Evolutionary conservation across 2,797 vertebrate species (phyloP), one percentile per base, ranked within the genome.

Genomic region (Neopelma chrysocephalum): DNA sequence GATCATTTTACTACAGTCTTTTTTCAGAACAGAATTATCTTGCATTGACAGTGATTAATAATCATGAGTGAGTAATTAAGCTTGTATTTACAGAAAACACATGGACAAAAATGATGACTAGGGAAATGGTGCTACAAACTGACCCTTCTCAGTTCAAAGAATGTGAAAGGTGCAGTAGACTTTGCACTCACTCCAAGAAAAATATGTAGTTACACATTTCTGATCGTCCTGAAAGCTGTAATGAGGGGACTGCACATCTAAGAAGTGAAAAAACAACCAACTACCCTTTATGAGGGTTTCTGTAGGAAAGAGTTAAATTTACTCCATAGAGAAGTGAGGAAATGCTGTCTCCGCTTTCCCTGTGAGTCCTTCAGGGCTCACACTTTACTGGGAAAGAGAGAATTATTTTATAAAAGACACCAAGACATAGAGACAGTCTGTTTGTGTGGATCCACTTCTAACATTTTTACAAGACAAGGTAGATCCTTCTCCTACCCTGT

Each of bases 21-120:
- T 71, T 82, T 92, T 76, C 68, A 53, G 29, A 51, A 19, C 6
- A 86, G 76, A 71, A 40, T 95, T 93, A 47, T 47, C 32, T 38
- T 79, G 34, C 60, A 61, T 26, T 87, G 85, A 53, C 91, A 86
- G 56, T 56, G 71, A 90, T 75, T 94, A 93, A 95, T 71, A 94
- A 78, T 54, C 29, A 91, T 54, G 61, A 86, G 69, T 43, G 60
- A 61, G 69, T 78, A 83, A 84, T 95, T 91, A 95, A 91, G 65
- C 15, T n/a, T 87, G 34, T 78, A 93, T 95, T 91, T 95, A 94
- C 43, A 86, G 72, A 82, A 95, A 95, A 95, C 34, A 89, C 61
- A 88, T 7, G 5, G 62, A 31, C 5, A 34, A 93, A 92, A 94
- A 64, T 58, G 29, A 65, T 83, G 72, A 65, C 82, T 57, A 51